A percentile compares a stretch with the other conserved stretches of the same genome.
Conservation (phyloP, 2,888 invertebrate genomes). For the Synergus laeviventris region DNA sequence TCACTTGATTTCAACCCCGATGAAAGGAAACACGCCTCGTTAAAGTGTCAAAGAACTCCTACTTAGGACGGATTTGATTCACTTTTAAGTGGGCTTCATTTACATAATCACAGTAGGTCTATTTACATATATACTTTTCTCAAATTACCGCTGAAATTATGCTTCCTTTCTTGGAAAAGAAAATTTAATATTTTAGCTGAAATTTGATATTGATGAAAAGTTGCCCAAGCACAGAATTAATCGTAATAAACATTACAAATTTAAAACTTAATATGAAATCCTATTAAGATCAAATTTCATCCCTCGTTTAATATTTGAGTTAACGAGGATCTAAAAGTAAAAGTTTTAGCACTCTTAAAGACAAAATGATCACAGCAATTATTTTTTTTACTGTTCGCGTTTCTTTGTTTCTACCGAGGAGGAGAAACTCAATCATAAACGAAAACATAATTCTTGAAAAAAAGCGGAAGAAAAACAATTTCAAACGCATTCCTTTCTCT, state of each 20-base stretch:
- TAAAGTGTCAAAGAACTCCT: neutral
- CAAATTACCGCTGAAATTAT: neutral
- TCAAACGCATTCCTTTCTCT: constrained; percentile 45
- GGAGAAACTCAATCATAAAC: constrained; percentile 35
- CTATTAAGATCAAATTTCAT: neutral
- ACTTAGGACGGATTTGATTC: neutral
- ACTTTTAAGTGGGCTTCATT: neutral
- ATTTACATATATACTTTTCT: neutral
- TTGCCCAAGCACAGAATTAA: neutral
- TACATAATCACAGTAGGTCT: neutral
- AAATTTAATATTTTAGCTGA: neutral
- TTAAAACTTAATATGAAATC: neutral
- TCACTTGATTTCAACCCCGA: neutral
- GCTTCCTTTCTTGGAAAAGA: neutral
- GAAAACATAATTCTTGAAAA: constrained; percentile 35
- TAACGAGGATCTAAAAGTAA: constrained; percentile 5
- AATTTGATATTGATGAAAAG: neutral
- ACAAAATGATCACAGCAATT: constrained; percentile 19
- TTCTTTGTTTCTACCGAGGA: constrained; percentile 15
- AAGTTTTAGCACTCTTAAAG: neutral
- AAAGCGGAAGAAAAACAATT: constrained; percentile 23
- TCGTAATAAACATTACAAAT: neutral
- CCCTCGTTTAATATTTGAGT: neutral
- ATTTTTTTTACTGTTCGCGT: constrained; percentile 29
- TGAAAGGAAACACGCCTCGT: neutral